Percentiles rank a stretch among this genome's conserved stretches.
Evolutionary conservation across 2,888 invertebrate species (phyloP).

Genomic region (Leistus spinibarbis): DNA sequence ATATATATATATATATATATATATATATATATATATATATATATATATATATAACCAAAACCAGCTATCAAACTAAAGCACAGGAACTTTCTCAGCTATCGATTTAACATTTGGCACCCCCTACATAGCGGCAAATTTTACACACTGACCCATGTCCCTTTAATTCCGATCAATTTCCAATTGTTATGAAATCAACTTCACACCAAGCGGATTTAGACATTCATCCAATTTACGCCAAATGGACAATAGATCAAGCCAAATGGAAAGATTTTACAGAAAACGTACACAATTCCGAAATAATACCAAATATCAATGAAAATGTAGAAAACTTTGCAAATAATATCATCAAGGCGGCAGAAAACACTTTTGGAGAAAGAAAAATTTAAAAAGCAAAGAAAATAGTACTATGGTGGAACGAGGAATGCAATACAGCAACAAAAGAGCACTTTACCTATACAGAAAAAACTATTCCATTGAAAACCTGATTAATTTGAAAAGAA

Average conservation of each 20-base stretch:
- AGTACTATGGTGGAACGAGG: constrained; percentile 42
- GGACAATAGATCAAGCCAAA: background rate
- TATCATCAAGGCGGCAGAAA: background rate
- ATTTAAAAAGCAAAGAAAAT: background rate
- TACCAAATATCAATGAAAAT: background rate
- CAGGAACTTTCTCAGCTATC: constrained; percentile 2
- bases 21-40: too few species aligned
- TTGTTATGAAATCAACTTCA: background rate
- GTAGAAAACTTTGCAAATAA: background rate
- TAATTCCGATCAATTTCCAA: constrained; percentile 8
- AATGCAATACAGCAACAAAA: constrained; percentile 37
- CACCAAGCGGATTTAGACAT: background rate
- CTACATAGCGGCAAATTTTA: background rate
- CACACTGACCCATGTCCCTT: background rate
- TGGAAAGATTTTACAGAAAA: background rate
- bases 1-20: too few species aligned
- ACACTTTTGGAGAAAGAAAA: constrained; percentile 1
- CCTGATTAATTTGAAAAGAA: constrained; percentile 39
- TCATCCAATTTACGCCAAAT: constrained; percentile 3
- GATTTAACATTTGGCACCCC: background rate
- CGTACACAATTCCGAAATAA: background rate
- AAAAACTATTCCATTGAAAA: constrained; percentile 34
- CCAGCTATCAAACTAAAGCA: too few species aligned
- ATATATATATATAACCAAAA: too few species aligned
- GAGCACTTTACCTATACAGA: constrained; percentile 39